These are phyloP conservation scores for Sus cebifrons DNA, from an alignment of 2,797 vertebrate species.

Conservation along the genomic window DNA sequence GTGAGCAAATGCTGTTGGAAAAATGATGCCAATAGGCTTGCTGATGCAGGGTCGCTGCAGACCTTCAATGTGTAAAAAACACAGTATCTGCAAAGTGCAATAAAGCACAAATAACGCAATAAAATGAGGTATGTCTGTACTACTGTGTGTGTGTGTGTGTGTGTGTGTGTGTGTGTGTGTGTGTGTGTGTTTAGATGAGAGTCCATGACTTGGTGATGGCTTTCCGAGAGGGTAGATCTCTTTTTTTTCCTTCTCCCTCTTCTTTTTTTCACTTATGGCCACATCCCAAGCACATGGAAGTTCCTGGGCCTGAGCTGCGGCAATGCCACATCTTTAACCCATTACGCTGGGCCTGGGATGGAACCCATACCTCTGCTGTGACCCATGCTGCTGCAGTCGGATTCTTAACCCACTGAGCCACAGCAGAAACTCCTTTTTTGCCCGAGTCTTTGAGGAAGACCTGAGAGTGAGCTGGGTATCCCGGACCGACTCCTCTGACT, in stretches of 20 bases:
- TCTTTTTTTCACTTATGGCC: too few relatives aligned
- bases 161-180: not conserved
- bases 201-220: not conserved
- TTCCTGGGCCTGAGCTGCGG: too few relatives aligned
- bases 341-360: too few relatives aligned
- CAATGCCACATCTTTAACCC: too few relatives aligned
- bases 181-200: not conserved
- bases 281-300: too few relatives aligned
- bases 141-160: too few relatives aligned
- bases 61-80: not conserved
- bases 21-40: not conserved
- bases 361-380: too few relatives aligned
- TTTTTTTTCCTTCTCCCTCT: not conserved
- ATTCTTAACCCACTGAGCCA: too few relatives aligned
- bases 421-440: too few relatives aligned
- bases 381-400: too few relatives aligned
- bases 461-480: not conserved
- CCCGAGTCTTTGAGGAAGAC: conserved; percentile 37
- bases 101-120: not conserved
- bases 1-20: not conserved
- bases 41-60: not conserved
- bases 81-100: not conserved
- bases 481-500: not conserved
- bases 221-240: not conserved
- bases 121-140: not conserved